Percentiles rank a stretch among this genome's conserved stretches.
Evolutionary conservation across 1,140 invertebrate species (phyloP).

Genomic region (Belonocnema kinseyi): DNA sequence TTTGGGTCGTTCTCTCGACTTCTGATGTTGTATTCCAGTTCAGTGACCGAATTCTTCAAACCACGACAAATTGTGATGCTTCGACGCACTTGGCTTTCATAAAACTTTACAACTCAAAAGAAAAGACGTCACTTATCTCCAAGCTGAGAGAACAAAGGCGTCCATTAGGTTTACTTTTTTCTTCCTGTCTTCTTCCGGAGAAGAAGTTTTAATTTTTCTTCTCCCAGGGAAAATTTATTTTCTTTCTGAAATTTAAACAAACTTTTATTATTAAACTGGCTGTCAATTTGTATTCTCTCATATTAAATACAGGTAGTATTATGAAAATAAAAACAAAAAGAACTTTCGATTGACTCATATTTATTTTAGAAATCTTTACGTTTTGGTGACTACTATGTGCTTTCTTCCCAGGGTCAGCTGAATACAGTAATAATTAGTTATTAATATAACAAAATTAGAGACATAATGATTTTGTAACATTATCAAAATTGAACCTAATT

Average conservation of each 20-base stretch:
- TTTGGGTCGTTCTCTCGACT: neutral
- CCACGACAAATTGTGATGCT: slow-evolving; percentile 18
- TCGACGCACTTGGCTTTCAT: slow-evolving; percentile 18
- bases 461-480: too few relatives aligned
- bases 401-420: too few relatives aligned
- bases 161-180: slow-evolving; percentile 9
- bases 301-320: too few relatives aligned
- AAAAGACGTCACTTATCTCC: neutral
- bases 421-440: too few relatives aligned
- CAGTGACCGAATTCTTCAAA: slow-evolving; percentile 17
- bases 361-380: too few relatives aligned
- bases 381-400: too few relatives aligned
- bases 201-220: slow-evolving; percentile 7
- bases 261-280: neutral
- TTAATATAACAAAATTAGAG: too few relatives aligned
- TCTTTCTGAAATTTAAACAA: neutral
- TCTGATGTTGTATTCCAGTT: slow-evolving; percentile 2
- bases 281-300: too few relatives aligned
- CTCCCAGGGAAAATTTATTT: neutral
- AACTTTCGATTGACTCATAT: too few relatives aligned
- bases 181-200: neutral
- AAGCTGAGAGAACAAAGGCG: neutral
- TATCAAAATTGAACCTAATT: too few relatives aligned
- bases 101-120: slow-evolving; percentile 16
- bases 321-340: too few relatives aligned